A percentile compares a stretch with the other conserved stretches of the same genome.
Evolutionary conservation across 2,113 vertebrate genomes (phyloP).

Genomic region (Panurus biarmicus): DNA sequence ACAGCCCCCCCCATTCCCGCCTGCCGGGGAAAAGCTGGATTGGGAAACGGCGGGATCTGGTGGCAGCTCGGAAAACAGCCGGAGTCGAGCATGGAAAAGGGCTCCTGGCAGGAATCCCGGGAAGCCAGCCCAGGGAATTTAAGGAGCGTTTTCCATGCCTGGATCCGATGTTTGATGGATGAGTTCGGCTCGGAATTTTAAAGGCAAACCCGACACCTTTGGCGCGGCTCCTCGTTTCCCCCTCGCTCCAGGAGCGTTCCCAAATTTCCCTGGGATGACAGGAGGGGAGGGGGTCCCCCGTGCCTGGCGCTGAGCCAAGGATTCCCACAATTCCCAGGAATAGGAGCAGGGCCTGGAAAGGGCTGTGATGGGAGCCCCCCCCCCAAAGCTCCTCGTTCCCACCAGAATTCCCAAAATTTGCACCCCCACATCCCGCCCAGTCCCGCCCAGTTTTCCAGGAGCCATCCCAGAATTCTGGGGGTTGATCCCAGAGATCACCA

Average conservation of each 20-base stretch:
- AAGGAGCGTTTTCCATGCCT: conserved; percentile 3
- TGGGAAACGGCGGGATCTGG: not conserved
- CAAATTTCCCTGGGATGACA: not conserved
- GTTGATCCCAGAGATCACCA: not conserved
- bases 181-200: not conserved
- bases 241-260: fast-evolving
- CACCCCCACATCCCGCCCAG: fast-evolving
- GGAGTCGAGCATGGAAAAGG: not conserved
- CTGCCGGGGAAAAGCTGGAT: not conserved
- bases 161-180: not conserved
- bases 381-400: not conserved
- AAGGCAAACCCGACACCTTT: not conserved
- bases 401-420: not conserved
- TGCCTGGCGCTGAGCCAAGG: not conserved
- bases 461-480: too few relatives aligned
- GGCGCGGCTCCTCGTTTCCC: not conserved
- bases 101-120: not conserved
- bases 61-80: not conserved
- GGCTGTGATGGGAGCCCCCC: fast-evolving
- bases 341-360: not conserved
- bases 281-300: not conserved
- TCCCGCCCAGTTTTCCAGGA: not conserved
- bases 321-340: not conserved
- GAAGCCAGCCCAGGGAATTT: not conserved
- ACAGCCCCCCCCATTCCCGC: not conserved